Conservation (phyloP, 2,113 vertebrate genomes). For the Aegypius monachus region DNA sequence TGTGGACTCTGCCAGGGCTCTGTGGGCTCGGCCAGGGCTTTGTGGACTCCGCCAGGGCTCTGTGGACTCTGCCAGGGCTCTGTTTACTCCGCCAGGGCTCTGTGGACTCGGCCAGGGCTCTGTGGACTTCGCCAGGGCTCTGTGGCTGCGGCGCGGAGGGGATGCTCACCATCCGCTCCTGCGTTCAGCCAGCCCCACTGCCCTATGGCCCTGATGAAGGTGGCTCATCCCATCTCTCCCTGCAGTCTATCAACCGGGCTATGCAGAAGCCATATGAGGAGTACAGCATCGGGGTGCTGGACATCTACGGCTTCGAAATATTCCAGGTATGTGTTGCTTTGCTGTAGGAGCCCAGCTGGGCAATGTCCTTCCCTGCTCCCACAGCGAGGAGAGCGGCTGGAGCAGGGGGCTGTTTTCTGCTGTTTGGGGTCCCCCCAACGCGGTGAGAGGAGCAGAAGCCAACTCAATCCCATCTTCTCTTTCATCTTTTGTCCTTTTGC, state of each 20-base stretch:
- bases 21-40: too few relatives aligned
- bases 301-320: conserved; percentile 98
- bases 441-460: background rate
- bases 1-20: too few relatives aligned
- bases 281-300: conserved; percentile 91
- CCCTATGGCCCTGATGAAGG: rapidly evolving
- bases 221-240: background rate
- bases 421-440: rapidly evolving
- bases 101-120: too few relatives aligned
- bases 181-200: rapidly evolving
- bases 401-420: background rate
- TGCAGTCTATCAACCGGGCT: conserved; percentile 89
- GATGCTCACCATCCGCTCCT: background rate
- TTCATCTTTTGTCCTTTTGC: background rate
- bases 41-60: too few relatives aligned
- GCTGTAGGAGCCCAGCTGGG: background rate
- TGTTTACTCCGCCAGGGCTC: too few relatives aligned
- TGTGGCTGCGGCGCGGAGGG: rapidly evolving
- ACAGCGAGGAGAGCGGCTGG: background rate
- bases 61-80: too few relatives aligned
- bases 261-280: conserved; percentile 92
- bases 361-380: background rate
- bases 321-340: conserved; percentile 81
- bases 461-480: background rate
- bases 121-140: too few relatives aligned